These are phyloP conservation scores for Pegoplata infirma DNA, from an alignment of 2,888 invertebrate genomes.

Conservation along the genomic window DNA sequence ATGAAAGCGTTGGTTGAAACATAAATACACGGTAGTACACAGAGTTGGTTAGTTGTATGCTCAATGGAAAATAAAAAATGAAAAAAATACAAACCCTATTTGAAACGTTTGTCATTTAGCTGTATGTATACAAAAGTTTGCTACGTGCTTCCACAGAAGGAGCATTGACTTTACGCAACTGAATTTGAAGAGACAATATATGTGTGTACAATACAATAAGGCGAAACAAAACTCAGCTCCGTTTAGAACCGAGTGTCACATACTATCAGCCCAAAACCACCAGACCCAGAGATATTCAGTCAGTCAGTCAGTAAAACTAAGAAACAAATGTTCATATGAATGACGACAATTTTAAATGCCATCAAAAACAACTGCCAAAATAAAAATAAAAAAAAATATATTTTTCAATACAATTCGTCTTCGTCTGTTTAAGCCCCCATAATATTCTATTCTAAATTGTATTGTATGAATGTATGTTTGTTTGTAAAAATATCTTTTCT, in stretches of 20 bases:
- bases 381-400: slow-evolving; percentile 48
- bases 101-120: slow-evolving; percentile 62
- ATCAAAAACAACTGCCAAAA: slow-evolving; percentile 17
- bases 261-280: slow-evolving; percentile 50
- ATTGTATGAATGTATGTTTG: too few species aligned
- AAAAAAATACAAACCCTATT: slow-evolving; percentile 52
- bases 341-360: slow-evolving; percentile 57
- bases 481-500: too few species aligned
- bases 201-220: slow-evolving; percentile 40
- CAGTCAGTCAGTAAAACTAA: slow-evolving; percentile 44
- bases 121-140: slow-evolving; percentile 56
- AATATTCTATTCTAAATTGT: slow-evolving; percentile 33
- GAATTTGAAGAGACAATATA: slow-evolving; percentile 46
- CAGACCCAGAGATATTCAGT: slow-evolving; percentile 37
- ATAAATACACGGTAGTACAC: slow-evolving; percentile 50
- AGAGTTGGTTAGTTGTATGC: neutral
- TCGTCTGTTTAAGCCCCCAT: slow-evolving; percentile 59
- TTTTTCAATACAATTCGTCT: slow-evolving; percentile 74
- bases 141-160: slow-evolving; percentile 77
- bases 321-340: slow-evolving; percentile 44
- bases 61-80: slow-evolving; percentile 8
- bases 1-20: slow-evolving; percentile 59
- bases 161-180: slow-evolving; percentile 74
- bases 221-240: slow-evolving; percentile 23
- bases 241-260: slow-evolving; percentile 50